These are phyloP conservation scores for Camponotus fellah DNA, from an alignment of 2,888 invertebrate species.

Conservation along the genomic window DNA sequence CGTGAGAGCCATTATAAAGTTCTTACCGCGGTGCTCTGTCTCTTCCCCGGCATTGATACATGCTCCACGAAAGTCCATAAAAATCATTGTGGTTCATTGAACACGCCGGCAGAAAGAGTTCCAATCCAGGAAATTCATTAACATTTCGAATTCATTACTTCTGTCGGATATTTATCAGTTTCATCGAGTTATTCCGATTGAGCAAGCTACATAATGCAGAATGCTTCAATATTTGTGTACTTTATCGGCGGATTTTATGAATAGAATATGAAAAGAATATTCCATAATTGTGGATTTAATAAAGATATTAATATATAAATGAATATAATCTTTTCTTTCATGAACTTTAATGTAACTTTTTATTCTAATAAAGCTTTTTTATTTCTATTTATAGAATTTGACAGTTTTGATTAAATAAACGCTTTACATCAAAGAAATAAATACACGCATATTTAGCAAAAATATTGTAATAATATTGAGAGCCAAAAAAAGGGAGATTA, in stretches of 20 bases:
- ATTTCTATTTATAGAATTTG: background rate
- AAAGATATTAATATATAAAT: background rate
- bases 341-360: background rate
- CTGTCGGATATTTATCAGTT: constrained; percentile 15
- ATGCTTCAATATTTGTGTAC: background rate
- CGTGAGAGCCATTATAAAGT: constrained; percentile 67
- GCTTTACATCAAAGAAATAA: background rate
- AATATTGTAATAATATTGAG: background rate
- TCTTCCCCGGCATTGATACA: constrained; percentile 15
- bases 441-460: background rate
- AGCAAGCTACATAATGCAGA: background rate
- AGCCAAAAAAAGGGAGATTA: background rate
- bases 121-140: constrained; percentile 51
- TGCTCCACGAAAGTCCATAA: constrained; percentile 37
- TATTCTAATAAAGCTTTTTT: background rate
- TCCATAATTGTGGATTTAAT: background rate
- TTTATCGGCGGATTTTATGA: background rate
- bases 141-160: constrained; percentile 55
- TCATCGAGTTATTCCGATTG: background rate
- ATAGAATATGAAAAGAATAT: background rate
- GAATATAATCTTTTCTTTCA: too few species aligned
- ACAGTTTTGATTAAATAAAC: background rate
- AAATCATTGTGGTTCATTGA: constrained; percentile 57
- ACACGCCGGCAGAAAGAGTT: constrained; percentile 39
- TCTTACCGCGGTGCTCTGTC: constrained; percentile 50